Percentiles rank a stretch among this genome's conserved stretches.
These are phyloP conservation scores for Drosophila lacicola DNA, from an alignment of 2,888 invertebrate species.

Conservation along the genomic window DNA sequence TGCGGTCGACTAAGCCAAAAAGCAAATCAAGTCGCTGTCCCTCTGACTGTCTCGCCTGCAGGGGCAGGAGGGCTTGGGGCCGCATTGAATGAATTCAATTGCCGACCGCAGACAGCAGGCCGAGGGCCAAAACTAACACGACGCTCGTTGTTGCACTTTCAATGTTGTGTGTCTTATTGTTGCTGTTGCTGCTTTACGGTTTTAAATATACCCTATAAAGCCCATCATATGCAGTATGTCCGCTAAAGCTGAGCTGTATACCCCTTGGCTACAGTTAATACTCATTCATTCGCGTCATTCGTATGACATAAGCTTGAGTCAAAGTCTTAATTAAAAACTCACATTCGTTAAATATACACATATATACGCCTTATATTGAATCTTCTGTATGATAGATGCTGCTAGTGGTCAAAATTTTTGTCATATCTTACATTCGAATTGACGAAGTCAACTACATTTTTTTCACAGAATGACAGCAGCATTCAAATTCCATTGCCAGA, in stretches of 20 bases:
- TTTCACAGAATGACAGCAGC: no score
- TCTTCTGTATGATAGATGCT: no score
- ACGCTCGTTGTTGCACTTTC: constrained; percentile 66
- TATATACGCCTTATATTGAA: no score
- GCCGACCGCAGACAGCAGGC: constrained; percentile 71
- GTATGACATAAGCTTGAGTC: background rate
- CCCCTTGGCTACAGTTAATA: no score
- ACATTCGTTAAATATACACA: background rate
- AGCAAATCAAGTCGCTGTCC: constrained; percentile 64
- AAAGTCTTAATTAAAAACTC: no score
- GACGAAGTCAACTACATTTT: no score
- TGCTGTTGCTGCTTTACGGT: constrained; percentile 15
- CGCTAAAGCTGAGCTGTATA: background rate
- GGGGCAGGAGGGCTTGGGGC: constrained; percentile 1
- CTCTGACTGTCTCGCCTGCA: constrained; percentile 32
- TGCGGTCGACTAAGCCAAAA: constrained; percentile 74
- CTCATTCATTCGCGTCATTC: background rate
- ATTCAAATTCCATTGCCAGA: no score
- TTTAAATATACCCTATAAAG: constrained; percentile 31
- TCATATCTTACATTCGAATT: no score
- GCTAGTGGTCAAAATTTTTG: no score
- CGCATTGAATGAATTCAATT: constrained; percentile 76
- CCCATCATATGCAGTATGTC: background rate
- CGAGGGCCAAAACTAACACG: constrained; percentile 67
- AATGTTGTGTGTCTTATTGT: constrained; percentile 47